Evolutionary conservation across 2,113 vertebrate genomes (phyloP), one percentile per base, ranked within the genome.

Genomic region (Mirza zaza): DNA sequence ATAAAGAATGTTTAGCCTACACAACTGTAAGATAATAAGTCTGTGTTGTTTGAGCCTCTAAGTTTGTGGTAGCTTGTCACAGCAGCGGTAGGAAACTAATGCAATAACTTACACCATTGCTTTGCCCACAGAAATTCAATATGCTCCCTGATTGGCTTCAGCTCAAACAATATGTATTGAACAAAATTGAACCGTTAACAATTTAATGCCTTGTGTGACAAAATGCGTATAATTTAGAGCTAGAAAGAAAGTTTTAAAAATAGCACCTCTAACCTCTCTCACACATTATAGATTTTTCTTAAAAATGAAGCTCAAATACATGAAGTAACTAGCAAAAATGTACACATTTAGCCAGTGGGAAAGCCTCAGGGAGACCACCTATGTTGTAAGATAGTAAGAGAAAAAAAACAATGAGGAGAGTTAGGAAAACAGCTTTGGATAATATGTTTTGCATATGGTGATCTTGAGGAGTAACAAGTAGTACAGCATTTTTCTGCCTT

Each of bases 341-440:
- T 77, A 57, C 32, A 63, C 13, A 57, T 71, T 2, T 86, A 67
- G 68, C 83, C 95, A 9, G 9, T 81, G 15, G 45, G 23, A 89
- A 93, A 81, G n/a, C 70, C 36, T 80, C 20, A 36, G 63, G 57
- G 67, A 71, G 67, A 87, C 79, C 73, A 96, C 82, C 88, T 95
- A 55, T 70, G 68, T 73, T 86, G n/a, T 87, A 88, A 94, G n/a
- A 91, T 12, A 76, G 67, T 81, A 36, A 61, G 21, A 50, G 17
- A 52, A 36, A 83, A 90, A 88, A 94, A 52, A 23, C 52, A 61
- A 55, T 42, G 15, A 83, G 57, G 88, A 94, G 23, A 65, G 63
- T 63, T 29, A 96, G 12, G 3, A 10, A 94, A 48, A 75, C 1
- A 91, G 84, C 25, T 95, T 87, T 39, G 86, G 87, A 52, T 92